Percentiles rank a stretch among this genome's conserved stretches.
phyloP scores from a whole-genome alignment of 2,797 vertebrate species.

The Sebastiscus tertius region DNA sequence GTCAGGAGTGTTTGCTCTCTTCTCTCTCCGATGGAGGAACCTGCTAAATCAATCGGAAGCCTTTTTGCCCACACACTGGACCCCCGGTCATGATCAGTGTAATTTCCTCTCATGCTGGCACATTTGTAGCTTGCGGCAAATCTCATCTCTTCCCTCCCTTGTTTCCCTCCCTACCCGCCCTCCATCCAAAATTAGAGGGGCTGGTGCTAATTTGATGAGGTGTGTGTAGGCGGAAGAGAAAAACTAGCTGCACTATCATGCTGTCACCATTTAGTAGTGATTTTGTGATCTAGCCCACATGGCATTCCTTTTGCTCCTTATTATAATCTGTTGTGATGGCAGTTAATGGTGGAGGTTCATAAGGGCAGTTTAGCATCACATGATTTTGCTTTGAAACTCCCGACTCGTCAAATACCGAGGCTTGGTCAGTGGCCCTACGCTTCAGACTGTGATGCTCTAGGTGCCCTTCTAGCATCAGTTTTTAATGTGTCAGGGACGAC shows the following conservation, averaged over 20 bases:
- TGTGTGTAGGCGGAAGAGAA: conserved; percentile 25
- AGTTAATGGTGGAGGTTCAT: background rate
- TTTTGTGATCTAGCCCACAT: background rate
- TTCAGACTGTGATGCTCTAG: no score
- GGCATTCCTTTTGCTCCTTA: background rate
- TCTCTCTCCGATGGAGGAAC: conserved; percentile 52
- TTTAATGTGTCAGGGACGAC: accelerated
- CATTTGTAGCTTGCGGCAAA: conserved; percentile 72
- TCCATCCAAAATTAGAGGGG: conserved; percentile 56
- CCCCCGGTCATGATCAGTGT: conserved; percentile 72
- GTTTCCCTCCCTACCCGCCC: background rate
- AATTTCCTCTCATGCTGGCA: conserved; percentile 74
- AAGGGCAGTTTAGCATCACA: background rate
- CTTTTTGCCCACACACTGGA: conserved; percentile 57
- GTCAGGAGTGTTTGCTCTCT: conserved; percentile 64
- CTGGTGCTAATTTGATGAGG: conserved; percentile 62
- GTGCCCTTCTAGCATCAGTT: accelerated
- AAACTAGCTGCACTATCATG: background rate
- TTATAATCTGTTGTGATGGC: background rate
- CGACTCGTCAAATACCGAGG: no score
- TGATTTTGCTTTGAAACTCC: background rate
- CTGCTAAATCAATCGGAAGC: conserved; percentile 73
- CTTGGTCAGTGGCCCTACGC: no score
- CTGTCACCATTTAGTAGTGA: background rate
- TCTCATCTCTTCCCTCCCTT: conserved; percentile 34